phyloP scores from a whole-genome alignment of 2,113 vertebrate species.

The Leiothrix lutea region DNA sequence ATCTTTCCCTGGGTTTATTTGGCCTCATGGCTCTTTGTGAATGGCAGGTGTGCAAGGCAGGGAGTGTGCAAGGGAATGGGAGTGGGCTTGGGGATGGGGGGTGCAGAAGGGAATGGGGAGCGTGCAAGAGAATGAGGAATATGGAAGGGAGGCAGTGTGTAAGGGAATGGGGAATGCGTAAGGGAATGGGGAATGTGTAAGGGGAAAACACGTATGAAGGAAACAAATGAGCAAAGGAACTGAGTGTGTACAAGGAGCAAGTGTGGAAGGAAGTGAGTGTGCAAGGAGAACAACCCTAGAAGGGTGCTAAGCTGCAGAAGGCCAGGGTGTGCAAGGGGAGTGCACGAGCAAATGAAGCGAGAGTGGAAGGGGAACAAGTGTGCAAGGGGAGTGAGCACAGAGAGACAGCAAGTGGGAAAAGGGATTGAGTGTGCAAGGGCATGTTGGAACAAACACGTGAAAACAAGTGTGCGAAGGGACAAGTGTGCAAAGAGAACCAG shows the following conservation, averaged over 20 bases:
- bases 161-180: too few species aligned
- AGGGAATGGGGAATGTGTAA: neutral
- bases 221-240: neutral
- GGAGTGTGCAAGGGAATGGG: neutral
- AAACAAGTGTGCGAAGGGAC: neutral
- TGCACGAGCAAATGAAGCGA: fast-evolving
- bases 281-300: neutral
- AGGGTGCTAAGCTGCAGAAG: neutral
- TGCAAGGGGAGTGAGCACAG: neutral
- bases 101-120: too few species aligned
- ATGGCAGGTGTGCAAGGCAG: fast-evolving
- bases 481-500: neutral
- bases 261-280: neutral
- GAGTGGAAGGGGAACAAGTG: neutral
- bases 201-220: fast-evolving
- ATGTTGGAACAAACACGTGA: neutral
- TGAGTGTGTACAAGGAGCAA: neutral
- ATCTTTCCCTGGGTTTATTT: neutral
- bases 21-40: fast-evolving
- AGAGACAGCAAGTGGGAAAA: fast-evolving
- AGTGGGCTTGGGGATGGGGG: neutral
- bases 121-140: neutral
- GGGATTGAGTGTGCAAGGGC: fast-evolving
- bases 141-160: neutral
- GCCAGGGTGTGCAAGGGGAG: neutral